A percentile compares a stretch with the other conserved stretches of the same genome.
Evolutionary conservation across 2,797 vertebrate genomes (phyloP).

Genomic region (Tarsius wallacei): DNA sequence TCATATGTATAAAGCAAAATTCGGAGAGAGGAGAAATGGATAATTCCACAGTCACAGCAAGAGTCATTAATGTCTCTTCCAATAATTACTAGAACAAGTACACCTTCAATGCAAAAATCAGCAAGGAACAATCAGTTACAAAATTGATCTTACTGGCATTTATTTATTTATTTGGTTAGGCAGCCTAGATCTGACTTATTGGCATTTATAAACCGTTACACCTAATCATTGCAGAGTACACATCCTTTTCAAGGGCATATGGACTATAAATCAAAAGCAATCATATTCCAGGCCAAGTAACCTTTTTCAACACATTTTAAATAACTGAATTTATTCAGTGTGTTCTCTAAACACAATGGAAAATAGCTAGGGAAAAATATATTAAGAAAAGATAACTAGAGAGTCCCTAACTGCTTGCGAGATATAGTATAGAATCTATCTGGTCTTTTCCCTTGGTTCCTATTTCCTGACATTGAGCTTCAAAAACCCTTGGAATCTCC

Average conservation of each 20-base stretch:
- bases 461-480: background rate
- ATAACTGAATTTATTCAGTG: background rate
- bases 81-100: background rate
- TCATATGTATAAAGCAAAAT: background rate
- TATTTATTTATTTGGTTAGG: background rate
- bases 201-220: background rate
- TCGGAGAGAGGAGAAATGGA: slow-evolving; percentile 39
- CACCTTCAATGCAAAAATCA: background rate
- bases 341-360: slow-evolving; percentile 31
- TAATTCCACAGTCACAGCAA: background rate
- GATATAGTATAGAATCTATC: background rate
- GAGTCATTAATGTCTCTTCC: slow-evolving; percentile 6
- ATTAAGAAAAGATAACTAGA: slow-evolving; percentile 7
- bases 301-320: slow-evolving; percentile 11
- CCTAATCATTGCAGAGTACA: background rate
- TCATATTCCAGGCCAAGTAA: slow-evolving; percentile 10
- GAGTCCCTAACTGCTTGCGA: background rate
- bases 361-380: slow-evolving; percentile 41
- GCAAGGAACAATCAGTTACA: background rate
- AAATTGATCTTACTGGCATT: background rate
- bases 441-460: background rate
- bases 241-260: background rate
- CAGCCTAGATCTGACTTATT: too few species aligned
- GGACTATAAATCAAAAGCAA: slow-evolving; percentile 18
- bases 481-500: background rate